Percentiles rank a stretch among this genome's conserved stretches.
These are phyloP conservation scores for Megaleporinus macrocephalus DNA, from an alignment of 2,113 vertebrate species.

Conservation along the genomic window DNA sequence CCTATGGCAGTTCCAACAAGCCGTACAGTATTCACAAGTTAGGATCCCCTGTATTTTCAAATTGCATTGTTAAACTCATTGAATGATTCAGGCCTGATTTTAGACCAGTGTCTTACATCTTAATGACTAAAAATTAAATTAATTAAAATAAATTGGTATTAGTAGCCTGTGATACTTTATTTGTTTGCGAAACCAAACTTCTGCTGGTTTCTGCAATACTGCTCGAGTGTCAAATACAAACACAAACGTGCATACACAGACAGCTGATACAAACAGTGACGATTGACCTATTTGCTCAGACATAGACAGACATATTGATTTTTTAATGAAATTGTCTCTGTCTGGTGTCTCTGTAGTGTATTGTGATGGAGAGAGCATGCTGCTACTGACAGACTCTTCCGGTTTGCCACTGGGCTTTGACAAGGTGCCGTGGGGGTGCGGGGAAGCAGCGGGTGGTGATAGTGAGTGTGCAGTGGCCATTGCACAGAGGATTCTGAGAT, in stretches of 20 bases:
- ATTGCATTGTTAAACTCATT: no score
- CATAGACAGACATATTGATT: conserved; percentile 37
- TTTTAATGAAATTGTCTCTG: background rate
- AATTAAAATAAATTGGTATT: no score
- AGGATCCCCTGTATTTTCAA: no score
- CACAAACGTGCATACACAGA: background rate
- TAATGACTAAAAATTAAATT: no score
- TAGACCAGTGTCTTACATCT: no score
- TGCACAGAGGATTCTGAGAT: conserved; percentile 35
- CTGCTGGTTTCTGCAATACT: no score
- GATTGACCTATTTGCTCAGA: conserved; percentile 1
- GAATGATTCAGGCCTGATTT: no score
- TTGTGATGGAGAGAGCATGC: background rate
- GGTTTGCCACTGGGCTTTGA: conserved; percentile 40
- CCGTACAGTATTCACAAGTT: no score
- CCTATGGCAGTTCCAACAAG: no score
- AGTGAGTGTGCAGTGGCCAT: background rate
- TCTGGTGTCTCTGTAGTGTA: background rate
- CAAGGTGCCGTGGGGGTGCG: conserved; percentile 7
- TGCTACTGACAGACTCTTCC: conserved; percentile 43
- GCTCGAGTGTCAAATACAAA: background rate
- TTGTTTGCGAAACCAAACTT: no score
- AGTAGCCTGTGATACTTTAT: no score
- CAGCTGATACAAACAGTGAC: background rate
- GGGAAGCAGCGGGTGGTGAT: background rate